Base-by-base conservation (phyloP, 1,140 invertebrate genomes). In the Marisa cornuarietis region DNA sequence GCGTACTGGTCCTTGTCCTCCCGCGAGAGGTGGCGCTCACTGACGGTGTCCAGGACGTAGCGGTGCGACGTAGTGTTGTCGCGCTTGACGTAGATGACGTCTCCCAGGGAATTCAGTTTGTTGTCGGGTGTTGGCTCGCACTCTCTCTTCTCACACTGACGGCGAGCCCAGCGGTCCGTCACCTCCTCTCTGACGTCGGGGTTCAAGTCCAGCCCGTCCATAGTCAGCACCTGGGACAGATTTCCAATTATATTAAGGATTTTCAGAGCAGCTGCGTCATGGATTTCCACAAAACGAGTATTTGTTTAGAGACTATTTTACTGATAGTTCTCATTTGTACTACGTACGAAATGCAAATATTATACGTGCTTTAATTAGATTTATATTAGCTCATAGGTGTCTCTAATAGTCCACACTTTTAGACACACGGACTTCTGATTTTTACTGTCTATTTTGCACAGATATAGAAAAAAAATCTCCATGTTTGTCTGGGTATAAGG, bases 11-110 rank as follows among this genome's bases (percentile, higher is more conserved):
- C 76, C 16, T 71, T 26, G 26, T 62, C 68, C 26, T 71, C 54
- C 9, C 68, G 22, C 6, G 68, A 71, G 6, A 79, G 54, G 51
- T 79, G 68, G 18, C 68, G 52, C 14, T 71, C 71, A 5, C 66
- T 79, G 68, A 79, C 77, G 18, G 68, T 61, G 54, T 71, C 77
- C 26, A 79, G 68, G 77, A 79, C 54, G 61, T 58, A 79, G 16
- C 77, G 68, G 76, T 82, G 81, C 42, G 78, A 78, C 20, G 54
- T 22, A 10, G 31, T 42, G 20, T 78, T 71, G 42, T 82, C 81
- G 24, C 81, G 54, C 51, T 80, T 80, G 18, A 82, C 81, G 63
- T 82, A 82, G 16, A 80, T 52, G 49, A 79, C 79, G 76, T 82
- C 81, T 13, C 79, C 74, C 22, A 82, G 75, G 14, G 81, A 74